These are phyloP conservation scores for Macaria notata DNA, from an alignment of 2,888 invertebrate species.

Conservation along the genomic window DNA sequence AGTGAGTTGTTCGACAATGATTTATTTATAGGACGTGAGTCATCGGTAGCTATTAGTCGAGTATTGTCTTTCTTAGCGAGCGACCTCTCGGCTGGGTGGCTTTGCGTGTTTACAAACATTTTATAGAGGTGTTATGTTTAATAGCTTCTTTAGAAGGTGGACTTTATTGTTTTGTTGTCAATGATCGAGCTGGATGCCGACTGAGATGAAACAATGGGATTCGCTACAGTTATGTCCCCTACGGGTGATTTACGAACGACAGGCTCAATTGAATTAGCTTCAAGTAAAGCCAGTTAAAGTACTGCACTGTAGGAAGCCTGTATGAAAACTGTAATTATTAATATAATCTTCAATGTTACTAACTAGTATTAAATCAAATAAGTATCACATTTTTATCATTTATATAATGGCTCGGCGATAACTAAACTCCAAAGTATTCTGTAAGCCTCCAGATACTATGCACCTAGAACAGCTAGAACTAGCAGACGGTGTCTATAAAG, in stretches of 20 bases:
- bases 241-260: constrained; percentile 2
- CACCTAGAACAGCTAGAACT: no score
- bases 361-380: no score
- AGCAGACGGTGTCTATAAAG: no score
- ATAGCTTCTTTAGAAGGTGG: constrained; percentile 75
- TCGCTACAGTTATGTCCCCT: constrained; percentile 29
- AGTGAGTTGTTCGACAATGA: constrained; percentile 64
- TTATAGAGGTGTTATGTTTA: constrained; percentile 77
- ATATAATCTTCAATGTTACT: no score
- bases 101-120: constrained; percentile 81
- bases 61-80: constrained; percentile 63
- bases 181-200: constrained; percentile 55
- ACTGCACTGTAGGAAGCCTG: no score
- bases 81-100: constrained; percentile 69
- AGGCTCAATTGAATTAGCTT: neutral
- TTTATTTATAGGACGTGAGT: constrained; percentile 75
- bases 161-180: constrained; percentile 62
- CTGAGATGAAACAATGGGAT: constrained; percentile 36
- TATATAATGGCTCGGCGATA: no score
- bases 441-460: no score
- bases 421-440: no score
- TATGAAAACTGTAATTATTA: no score
- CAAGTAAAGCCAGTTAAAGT: no score
- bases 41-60: constrained; percentile 71
- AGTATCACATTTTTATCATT: no score